phyloP scores from a whole-genome alignment of 2,888 invertebrate genomes.

The Zele albiditarsus region DNA sequence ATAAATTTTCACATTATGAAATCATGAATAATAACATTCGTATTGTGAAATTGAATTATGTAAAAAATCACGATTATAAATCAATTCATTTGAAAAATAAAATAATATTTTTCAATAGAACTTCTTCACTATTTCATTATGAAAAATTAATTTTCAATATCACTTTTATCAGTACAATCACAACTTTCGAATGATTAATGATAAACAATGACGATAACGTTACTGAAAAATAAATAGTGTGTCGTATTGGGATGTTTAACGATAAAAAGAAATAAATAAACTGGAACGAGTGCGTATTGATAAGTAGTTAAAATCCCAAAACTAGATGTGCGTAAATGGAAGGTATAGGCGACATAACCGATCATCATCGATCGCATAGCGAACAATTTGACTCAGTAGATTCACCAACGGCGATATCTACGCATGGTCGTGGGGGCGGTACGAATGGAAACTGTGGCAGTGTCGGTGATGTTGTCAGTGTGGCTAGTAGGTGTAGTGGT shows the following conservation, averaged over 20 bases:
- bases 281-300: not conserved
- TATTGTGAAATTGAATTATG: too few relatives aligned
- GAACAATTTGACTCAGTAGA: constrained; percentile 74
- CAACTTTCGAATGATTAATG: too few relatives aligned
- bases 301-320: constrained; percentile 36
- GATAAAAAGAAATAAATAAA: not conserved
- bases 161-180: too few relatives aligned
- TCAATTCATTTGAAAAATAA: too few relatives aligned
- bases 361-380: constrained; percentile 72
- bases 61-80: too few relatives aligned
- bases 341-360: constrained; percentile 73
- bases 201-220: too few relatives aligned
- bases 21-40: too few relatives aligned
- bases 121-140: too few relatives aligned
- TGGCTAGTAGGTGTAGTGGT: constrained; percentile 32
- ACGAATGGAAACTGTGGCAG: constrained; percentile 62
- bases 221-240: too few relatives aligned
- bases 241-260: not conserved
- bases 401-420: constrained; percentile 71
- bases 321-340: constrained; percentile 73
- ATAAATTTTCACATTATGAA: too few relatives aligned
- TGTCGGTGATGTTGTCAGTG: constrained; percentile 47
- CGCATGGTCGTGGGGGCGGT: constrained; percentile 71
- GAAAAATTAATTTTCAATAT: too few relatives aligned
- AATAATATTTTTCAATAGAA: too few relatives aligned